A percentile compares a stretch with the other conserved stretches of the same genome.
Evolutionary conservation across 1,140 invertebrate genomes (phyloP).

Genomic region (Drosophila micromelanica): DNA sequence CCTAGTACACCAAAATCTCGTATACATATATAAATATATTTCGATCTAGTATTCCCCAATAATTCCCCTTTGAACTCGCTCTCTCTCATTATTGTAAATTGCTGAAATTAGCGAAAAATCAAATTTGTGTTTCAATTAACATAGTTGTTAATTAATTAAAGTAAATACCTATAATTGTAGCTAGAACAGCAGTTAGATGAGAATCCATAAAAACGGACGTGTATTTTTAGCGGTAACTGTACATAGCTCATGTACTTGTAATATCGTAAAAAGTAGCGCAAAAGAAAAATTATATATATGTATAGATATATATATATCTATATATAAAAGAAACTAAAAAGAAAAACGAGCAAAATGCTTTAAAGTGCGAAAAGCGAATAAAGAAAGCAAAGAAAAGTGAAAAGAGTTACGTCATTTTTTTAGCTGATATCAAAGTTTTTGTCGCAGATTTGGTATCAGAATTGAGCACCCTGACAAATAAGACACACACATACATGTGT

Average conservation of each 20-base stretch:
- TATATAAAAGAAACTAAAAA: slow-evolving; percentile 20
- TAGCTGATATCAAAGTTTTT: slow-evolving; percentile 84
- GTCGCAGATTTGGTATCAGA: slow-evolving; percentile 84
- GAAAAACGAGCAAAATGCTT: slow-evolving; percentile 60
- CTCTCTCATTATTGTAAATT: slow-evolving; percentile 32
- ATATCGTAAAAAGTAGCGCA: slow-evolving; percentile 26
- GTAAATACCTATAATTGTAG: neutral
- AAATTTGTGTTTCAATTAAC: slow-evolving; percentile 21
- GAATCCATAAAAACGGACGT: slow-evolving; percentile 2
- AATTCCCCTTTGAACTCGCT: slow-evolving; percentile 16
- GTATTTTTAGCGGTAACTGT: slow-evolving; percentile 50
- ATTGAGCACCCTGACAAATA: slow-evolving; percentile 69
- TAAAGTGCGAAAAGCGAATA: slow-evolving; percentile 18
- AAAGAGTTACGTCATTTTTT: slow-evolving; percentile 84
- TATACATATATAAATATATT: slow-evolving; percentile 13
- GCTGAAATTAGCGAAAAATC: no score
- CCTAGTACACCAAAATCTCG: neutral
- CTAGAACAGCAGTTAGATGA: slow-evolving; percentile 8
- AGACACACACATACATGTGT: neutral
- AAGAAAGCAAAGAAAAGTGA: slow-evolving; percentile 65
- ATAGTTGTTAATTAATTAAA: slow-evolving; percentile 21
- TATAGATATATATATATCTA: slow-evolving; percentile 19
- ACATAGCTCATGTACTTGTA: slow-evolving; percentile 35
- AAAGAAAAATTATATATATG: slow-evolving; percentile 13
- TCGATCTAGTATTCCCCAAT: slow-evolving; percentile 10